A percentile compares a stretch with the other conserved stretches of the same genome.
Conservation (phyloP, 2,797 vertebrate species). For the Hypotaenidia philippensis region DNA sequence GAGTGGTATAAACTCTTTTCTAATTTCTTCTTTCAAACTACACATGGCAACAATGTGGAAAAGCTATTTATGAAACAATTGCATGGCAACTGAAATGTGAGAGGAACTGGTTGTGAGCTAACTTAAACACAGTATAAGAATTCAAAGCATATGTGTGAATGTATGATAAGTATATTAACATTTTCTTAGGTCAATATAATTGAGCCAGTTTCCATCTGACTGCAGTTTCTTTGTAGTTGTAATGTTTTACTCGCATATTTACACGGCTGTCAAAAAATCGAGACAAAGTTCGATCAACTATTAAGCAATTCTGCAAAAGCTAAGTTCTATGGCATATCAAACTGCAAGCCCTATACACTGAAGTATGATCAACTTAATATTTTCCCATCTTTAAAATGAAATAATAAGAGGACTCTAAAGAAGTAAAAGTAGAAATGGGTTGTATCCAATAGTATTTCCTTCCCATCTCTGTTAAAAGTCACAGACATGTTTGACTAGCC, state of each 20-base stretch:
- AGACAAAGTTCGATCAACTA: background rate
- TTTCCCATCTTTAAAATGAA: background rate
- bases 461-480: background rate
- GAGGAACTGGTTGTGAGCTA: background rate
- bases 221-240: background rate
- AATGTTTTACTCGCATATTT: background rate
- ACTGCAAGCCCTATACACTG: background rate
- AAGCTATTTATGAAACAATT: slow-evolving; percentile 6
- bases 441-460: background rate
- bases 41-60: background rate
- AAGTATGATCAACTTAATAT: background rate
- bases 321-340: background rate
- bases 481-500: background rate
- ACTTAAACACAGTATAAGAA: background rate
- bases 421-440: background rate
- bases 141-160: background rate
- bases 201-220: background rate
- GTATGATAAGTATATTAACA: background rate
- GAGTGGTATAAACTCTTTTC: background rate
- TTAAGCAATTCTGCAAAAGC: background rate
- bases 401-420: background rate
- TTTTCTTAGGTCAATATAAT: background rate
- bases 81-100: background rate
- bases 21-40: slow-evolving; percentile 11
- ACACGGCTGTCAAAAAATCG: background rate